Percentiles rank a stretch among this genome's conserved stretches.
Conservation (phyloP, 2,797 vertebrate species). For the Chromis chromis region DNA sequence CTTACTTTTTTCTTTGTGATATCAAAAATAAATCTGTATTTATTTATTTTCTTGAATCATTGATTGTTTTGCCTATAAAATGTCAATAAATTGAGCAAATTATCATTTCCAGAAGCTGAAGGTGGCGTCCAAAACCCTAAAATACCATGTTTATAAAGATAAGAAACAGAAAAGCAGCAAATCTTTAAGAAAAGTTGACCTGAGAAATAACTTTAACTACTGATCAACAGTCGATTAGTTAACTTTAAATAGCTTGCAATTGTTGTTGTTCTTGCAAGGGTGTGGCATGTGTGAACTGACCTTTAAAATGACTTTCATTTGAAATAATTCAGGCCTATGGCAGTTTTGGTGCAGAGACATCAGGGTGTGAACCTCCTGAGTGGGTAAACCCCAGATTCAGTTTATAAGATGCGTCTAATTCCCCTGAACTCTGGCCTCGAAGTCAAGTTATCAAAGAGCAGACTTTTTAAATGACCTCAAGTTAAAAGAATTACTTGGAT, state of each 20-base stretch:
- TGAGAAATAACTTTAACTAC: not conserved
- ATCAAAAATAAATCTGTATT: not conserved
- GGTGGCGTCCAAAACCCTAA: not conserved
- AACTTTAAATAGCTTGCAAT: not conserved
- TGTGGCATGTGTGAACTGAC: not conserved
- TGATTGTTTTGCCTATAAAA: not conserved
- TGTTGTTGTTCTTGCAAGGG: not conserved
- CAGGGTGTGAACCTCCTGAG: not conserved
- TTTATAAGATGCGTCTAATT: not conserved
- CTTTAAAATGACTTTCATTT: not conserved
- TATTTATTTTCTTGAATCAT: not conserved
- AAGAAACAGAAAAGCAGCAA: not conserved
- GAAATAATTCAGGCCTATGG: not conserved
- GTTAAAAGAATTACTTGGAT: not conserved
- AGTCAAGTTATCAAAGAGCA: constrained; percentile 3
- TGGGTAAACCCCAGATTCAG: not conserved
- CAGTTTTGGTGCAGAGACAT: not conserved
- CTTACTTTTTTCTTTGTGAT: not conserved
- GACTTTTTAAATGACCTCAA: not conserved
- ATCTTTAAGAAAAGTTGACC: not conserved
- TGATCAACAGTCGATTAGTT: not conserved
- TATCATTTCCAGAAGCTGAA: not conserved
- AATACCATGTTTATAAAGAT: not conserved
- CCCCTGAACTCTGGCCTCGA: constrained; percentile 10
- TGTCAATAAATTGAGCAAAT: not conserved